Percentiles rank a stretch among this genome's conserved stretches.
These are phyloP conservation scores for Agrochola lychnidis DNA, from an alignment of 2,888 invertebrate species.

Conservation along the genomic window DNA sequence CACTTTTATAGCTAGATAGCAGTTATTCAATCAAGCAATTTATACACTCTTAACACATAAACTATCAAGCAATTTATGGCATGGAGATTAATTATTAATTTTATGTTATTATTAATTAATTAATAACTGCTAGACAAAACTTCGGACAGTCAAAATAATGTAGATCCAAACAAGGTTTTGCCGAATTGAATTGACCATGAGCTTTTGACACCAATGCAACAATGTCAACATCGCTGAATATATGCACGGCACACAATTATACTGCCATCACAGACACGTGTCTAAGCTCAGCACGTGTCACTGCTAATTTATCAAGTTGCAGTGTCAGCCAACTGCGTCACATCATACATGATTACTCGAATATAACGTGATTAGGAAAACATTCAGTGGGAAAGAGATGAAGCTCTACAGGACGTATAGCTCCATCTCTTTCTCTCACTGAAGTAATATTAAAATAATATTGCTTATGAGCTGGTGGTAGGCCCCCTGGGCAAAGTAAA, in stretches of 20 bases:
- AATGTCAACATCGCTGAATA: not conserved
- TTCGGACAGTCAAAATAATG: not conserved
- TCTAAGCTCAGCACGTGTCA: conserved; percentile 24
- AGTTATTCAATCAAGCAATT: not conserved
- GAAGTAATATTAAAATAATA: too few relatives aligned
- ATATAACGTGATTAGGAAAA: not conserved
- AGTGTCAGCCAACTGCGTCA: conserved; percentile 16
- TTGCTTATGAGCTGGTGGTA: too few relatives aligned
- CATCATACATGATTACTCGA: not conserved
- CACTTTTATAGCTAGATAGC: not conserved
- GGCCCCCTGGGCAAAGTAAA: too few relatives aligned
- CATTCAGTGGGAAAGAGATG: too few relatives aligned
- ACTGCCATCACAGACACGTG: conserved; percentile 12
- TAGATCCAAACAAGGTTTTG: not conserved
- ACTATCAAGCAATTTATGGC: too few relatives aligned
- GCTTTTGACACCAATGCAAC: conserved; percentile 1
- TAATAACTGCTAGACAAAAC: not conserved
- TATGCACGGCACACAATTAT: not conserved
- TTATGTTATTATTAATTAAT: not conserved
- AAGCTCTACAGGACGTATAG: too few relatives aligned
- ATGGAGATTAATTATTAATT: not conserved
- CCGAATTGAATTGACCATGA: not conserved
- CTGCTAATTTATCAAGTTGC: conserved; percentile 5
- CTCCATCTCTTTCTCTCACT: too few relatives aligned
- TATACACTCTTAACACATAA: too few relatives aligned